Percentiles rank a stretch among this genome's conserved stretches.
phyloP scores from a whole-genome alignment of 2,888 invertebrate genomes.

The Cybosia mesomella region DNA sequence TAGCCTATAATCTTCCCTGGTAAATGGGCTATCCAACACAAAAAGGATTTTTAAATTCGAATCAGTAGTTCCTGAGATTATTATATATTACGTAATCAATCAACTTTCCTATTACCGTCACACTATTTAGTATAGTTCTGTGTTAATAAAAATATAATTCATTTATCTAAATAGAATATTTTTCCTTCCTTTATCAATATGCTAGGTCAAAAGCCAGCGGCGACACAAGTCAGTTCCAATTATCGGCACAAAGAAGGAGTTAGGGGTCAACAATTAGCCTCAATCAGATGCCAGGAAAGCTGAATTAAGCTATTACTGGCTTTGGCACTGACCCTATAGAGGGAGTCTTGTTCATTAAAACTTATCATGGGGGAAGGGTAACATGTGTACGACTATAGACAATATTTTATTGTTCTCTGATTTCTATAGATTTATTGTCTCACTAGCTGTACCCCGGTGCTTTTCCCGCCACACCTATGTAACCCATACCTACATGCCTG shows the following conservation, averaged over 20 bases:
- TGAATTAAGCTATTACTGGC: conserved; percentile 67
- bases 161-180: background rate
- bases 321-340: conserved; percentile 54
- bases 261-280: conserved; percentile 73
- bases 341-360: conserved; percentile 17
- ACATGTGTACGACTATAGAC: background rate
- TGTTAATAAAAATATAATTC: background rate
- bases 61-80: too few species aligned
- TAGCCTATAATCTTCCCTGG: too few species aligned
- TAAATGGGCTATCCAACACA: too few species aligned
- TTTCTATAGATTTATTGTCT: background rate
- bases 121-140: too few species aligned
- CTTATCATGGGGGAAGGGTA: background rate
- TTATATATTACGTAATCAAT: background rate
- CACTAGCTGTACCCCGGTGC: too few species aligned
- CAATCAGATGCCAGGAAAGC: conserved; percentile 75
- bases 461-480: too few species aligned
- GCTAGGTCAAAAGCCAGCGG: conserved; percentile 56
- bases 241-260: conserved; percentile 64
- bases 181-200: conserved; percentile 28
- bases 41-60: too few species aligned
- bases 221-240: conserved; percentile 63
- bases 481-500: too few species aligned
- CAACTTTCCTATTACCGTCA: background rate
- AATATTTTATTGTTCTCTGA: background rate